phyloP scores from a whole-genome alignment of 2,888 invertebrate genomes.

The Hedychridium roseum region DNA sequence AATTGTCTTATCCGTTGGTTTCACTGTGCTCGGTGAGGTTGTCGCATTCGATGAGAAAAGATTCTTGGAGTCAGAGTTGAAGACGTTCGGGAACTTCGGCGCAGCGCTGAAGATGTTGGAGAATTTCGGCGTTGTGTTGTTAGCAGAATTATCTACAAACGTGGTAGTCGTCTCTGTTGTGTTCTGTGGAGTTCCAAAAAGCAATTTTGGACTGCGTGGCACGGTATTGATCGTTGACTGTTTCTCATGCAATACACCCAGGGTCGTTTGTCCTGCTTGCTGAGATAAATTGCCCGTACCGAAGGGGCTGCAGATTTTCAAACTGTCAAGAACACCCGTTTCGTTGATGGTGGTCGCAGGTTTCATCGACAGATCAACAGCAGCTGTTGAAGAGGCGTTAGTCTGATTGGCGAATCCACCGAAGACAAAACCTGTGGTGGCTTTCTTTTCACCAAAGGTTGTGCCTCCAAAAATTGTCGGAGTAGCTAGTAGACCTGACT shows the following conservation, averaged over 20 bases:
- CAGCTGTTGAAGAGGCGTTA: conserved; percentile 1
- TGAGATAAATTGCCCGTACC: conserved; percentile 11
- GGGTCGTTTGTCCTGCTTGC: too few relatives aligned
- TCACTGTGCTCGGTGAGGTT: too few relatives aligned
- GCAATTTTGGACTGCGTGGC: not conserved
- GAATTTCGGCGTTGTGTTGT: not conserved
- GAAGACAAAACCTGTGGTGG: conserved; percentile 25
- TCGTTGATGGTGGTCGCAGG: conserved; percentile 10
- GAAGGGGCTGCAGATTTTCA: conserved; percentile 44
- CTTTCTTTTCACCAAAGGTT: not conserved
- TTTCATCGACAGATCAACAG: conserved; percentile 1
- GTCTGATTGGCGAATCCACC: conserved; percentile 9
- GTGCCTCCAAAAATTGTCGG: not conserved
- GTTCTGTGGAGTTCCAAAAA: not conserved
- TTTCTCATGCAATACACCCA: too few relatives aligned
- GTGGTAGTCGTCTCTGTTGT: not conserved
- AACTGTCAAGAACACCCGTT: conserved; percentile 27
- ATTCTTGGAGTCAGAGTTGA: too few relatives aligned
- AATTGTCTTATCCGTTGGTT: too few relatives aligned
- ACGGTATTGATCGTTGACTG: too few relatives aligned
- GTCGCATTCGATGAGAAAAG: too few relatives aligned
- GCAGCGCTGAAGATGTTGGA: not conserved
- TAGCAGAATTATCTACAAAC: not conserved
- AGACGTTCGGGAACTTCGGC: too few relatives aligned
- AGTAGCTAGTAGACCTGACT: not conserved